These are phyloP conservation scores for Ferdinandea cuprea DNA, from an alignment of 2,888 invertebrate species.

Conservation along the genomic window DNA sequence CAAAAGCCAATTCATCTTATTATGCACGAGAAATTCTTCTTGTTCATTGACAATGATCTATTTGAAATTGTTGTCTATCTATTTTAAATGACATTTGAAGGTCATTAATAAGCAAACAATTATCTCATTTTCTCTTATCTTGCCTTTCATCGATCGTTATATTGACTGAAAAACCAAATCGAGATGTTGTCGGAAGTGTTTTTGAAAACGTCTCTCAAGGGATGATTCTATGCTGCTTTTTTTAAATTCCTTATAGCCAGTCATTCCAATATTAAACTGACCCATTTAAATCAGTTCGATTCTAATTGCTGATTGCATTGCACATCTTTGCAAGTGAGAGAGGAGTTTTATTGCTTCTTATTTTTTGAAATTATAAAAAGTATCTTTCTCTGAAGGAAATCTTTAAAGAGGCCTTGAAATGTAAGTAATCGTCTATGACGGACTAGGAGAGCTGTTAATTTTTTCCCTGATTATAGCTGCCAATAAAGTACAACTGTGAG, in stretches of 20 bases:
- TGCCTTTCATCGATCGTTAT: conserved; percentile 28
- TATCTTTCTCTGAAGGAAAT: conserved; percentile 9
- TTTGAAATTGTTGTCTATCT: conserved; percentile 29
- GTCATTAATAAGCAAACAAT: conserved; percentile 66
- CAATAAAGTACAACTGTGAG: background rate
- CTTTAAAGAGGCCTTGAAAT: conserved; percentile 10
- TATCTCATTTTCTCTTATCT: conserved; percentile 62
- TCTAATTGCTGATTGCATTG: conserved; percentile 77
- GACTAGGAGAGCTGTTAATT: background rate
- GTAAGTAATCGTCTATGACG: conserved; percentile 20
- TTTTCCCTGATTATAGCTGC: background rate
- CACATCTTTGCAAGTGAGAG: conserved; percentile 46
- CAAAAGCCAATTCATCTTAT: conserved; percentile 1
- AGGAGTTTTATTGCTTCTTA: background rate
- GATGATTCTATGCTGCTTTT: conserved; percentile 36
- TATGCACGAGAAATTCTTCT: conserved; percentile 32
- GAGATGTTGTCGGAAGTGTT: conserved; percentile 55
- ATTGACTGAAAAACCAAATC: conserved; percentile 22
- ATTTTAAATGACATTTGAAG: conserved; percentile 75
- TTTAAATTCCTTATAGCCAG: conserved; percentile 24
- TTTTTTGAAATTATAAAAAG: conserved; percentile 2
- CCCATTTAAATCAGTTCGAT: conserved; percentile 80
- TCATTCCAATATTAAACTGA: conserved; percentile 73
- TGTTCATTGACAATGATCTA: conserved; percentile 42
- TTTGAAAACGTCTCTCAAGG: conserved; percentile 17